These are phyloP conservation scores for Ophioninae sp. DNA, from an alignment of 2,888 invertebrate genomes.

Conservation along the genomic window DNA sequence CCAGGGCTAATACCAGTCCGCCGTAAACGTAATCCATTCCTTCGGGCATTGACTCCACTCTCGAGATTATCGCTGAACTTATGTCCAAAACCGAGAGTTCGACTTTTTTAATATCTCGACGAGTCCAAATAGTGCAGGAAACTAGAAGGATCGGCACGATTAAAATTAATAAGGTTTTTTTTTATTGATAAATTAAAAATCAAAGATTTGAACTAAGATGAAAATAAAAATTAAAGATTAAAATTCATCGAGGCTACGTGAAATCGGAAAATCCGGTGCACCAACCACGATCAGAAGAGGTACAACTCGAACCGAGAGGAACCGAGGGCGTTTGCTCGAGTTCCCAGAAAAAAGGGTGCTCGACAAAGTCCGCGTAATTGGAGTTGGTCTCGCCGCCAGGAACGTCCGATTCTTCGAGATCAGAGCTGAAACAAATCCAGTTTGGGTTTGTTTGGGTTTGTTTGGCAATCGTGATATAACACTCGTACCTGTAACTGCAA, in stretches of 20 bases:
- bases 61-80: slow-evolving; percentile 95
- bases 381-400: slow-evolving; percentile 75
- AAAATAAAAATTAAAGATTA: not conserved
- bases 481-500: slow-evolving; percentile 86
- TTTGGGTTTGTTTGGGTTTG: not conserved
- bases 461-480: not conserved
- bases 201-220: not conserved
- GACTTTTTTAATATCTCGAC: slow-evolving; percentile 93
- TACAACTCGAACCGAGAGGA: slow-evolving; percentile 87
- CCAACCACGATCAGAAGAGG: slow-evolving; percentile 89
- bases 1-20: slow-evolving; percentile 84
- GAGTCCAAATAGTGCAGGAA: slow-evolving; percentile 97
- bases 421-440: slow-evolving; percentile 83
- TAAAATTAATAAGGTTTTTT: not conserved
- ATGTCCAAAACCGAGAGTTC: slow-evolving; percentile 97
- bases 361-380: slow-evolving; percentile 78
- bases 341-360: slow-evolving; percentile 84
- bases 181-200: not conserved
- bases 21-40: slow-evolving; percentile 90
- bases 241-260: not conserved
- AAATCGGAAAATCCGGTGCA: slow-evolving; percentile 16
- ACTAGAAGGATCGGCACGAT: slow-evolving; percentile 83
- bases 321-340: slow-evolving; percentile 88
- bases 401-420: slow-evolving; percentile 84
- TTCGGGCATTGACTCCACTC: slow-evolving; percentile 92